Evolutionary conservation across 1,140 invertebrate species (phyloP).

Genomic region (Gryllus bimaculatus): DNA sequence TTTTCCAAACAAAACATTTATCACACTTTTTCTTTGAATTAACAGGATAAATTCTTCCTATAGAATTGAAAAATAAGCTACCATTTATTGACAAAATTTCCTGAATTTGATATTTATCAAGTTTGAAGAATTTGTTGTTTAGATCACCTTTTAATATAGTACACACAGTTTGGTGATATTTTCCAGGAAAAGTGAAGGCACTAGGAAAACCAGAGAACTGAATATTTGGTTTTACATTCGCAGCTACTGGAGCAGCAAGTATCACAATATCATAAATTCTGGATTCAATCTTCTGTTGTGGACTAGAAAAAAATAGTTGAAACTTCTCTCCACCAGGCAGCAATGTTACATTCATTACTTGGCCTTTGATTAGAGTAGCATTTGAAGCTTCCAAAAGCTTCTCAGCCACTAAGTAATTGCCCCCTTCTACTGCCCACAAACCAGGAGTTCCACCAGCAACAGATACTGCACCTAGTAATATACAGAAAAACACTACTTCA

Average conservation of each 20-base stretch:
- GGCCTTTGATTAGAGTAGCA: slow-evolving; percentile 34
- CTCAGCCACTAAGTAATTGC: slow-evolving; percentile 47
- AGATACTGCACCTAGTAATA: slow-evolving; percentile 37
- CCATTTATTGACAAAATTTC: slow-evolving; percentile 43
- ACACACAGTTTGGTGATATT: slow-evolving; percentile 46
- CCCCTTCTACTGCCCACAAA: slow-evolving; percentile 51
- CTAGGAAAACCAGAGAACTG: slow-evolving; percentile 32
- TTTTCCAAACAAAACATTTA: slow-evolving; percentile 41
- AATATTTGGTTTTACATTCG: slow-evolving; percentile 33
- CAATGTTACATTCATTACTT: slow-evolving; percentile 30
- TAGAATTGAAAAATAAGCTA: slow-evolving; percentile 33
- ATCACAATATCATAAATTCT: slow-evolving; percentile 49
- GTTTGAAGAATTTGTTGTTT: slow-evolving; percentile 39
- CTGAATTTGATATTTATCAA: slow-evolving; percentile 29
- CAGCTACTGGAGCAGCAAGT: slow-evolving; percentile 45
- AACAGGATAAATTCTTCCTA: slow-evolving; percentile 37
- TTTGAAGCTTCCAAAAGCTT: slow-evolving; percentile 36
- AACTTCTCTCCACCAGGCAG: slow-evolving; percentile 15
- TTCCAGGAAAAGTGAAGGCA: slow-evolving; percentile 27
- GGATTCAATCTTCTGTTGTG: neutral
- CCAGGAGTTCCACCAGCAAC: slow-evolving; percentile 43
- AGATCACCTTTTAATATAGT: slow-evolving; percentile 47
- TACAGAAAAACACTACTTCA: neutral
- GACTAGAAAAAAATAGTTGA: neutral
- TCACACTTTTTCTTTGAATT: slow-evolving; percentile 24